Evolutionary conservation across 2,888 invertebrate genomes (phyloP).

Genomic region (Iselma pallidipennis): DNA sequence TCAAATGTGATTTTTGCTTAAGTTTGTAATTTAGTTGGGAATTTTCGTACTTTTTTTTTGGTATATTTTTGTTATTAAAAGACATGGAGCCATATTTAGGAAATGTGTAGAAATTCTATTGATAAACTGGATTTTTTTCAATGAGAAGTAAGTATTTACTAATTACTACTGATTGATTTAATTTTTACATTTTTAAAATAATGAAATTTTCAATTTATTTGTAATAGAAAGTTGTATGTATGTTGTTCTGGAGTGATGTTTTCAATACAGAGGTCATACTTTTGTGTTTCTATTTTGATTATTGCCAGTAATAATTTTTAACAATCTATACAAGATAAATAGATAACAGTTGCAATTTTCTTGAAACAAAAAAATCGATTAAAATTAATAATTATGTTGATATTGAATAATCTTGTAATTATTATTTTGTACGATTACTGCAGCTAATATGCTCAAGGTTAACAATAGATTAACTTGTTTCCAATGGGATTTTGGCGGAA

Average conservation of each 20-base stretch:
- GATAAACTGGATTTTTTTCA: slow-evolving; percentile 39
- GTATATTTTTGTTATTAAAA: slow-evolving; percentile 6
- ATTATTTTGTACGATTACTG: neutral
- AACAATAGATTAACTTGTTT: neutral
- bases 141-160: slow-evolving; percentile 48
- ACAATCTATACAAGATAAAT: neutral
- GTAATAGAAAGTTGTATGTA: slow-evolving; percentile 9
- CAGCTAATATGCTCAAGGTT: neutral
- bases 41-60: neutral
- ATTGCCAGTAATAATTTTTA: neutral
- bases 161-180: neutral
- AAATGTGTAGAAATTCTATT: slow-evolving; percentile 47
- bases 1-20: neutral
- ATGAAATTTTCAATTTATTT: neutral
- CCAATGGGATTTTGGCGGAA: neutral
- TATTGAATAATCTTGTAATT: neutral
- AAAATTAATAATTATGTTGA: neutral
- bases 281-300: neutral
- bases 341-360: neutral
- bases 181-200: neutral
- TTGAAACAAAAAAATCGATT: neutral
- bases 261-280: slow-evolving; percentile 45
- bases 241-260: slow-evolving; percentile 34
- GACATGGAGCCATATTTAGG: slow-evolving; percentile 68
- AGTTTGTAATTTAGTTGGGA: neutral